A percentile compares a stretch with the other conserved stretches of the same genome.
phyloP scores from a whole-genome alignment of 2,113 vertebrate genomes.

The Chionomys nivalis region DNA sequence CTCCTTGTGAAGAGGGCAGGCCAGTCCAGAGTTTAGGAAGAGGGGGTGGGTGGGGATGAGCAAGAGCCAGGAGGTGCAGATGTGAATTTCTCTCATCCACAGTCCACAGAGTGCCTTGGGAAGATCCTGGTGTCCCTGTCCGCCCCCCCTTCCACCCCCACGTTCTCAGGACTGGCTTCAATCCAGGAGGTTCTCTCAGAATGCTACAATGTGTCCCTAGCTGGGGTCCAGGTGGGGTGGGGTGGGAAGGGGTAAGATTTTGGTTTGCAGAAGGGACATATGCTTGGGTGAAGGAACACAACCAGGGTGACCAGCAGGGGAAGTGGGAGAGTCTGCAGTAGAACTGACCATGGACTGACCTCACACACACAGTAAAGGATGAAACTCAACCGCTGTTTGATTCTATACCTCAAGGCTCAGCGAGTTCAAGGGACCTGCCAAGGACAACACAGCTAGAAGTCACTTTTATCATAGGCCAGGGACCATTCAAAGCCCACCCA shows the following conservation, averaged over 20 bases:
- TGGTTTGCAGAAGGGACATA: too few species aligned
- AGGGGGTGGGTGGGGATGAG: neutral
- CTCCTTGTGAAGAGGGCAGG: slow-evolving; percentile 53
- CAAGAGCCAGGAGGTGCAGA: neutral
- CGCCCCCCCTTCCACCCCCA: too few species aligned
- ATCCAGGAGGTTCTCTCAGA: neutral
- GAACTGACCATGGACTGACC: neutral
- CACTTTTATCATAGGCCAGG: neutral
- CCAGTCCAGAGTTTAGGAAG: slow-evolving; percentile 18
- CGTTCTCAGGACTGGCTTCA: neutral
- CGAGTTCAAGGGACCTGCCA: neutral
- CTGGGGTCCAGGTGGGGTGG: neutral
- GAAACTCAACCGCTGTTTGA: neutral
- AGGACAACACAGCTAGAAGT: neutral
- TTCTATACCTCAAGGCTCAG: slow-evolving; percentile 31
- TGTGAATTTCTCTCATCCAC: neutral
- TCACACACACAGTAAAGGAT: neutral
- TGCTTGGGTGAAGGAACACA: neutral
- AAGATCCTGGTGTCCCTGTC: neutral
- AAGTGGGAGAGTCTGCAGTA: neutral
- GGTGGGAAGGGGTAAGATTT: neutral
- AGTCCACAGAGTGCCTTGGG: neutral
- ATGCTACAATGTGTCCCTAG: neutral
- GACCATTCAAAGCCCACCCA: neutral
- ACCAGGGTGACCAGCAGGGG: neutral